Conservation (phyloP, 2,888 invertebrate genomes). For the Amblyjoppa fuscipennis region DNA sequence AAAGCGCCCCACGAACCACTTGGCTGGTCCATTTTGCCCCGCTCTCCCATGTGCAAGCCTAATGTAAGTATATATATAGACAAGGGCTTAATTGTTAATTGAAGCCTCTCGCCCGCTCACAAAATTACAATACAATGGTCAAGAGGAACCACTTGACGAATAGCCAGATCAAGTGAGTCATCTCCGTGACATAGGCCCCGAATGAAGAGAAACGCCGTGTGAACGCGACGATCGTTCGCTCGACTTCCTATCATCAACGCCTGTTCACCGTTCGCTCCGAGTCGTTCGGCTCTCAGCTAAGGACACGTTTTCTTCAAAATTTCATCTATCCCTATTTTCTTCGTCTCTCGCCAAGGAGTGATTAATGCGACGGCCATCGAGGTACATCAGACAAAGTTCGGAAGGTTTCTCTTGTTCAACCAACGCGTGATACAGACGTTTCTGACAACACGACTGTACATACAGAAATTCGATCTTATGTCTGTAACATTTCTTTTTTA, state of each 20-base stretch:
- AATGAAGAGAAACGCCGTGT: slow-evolving; percentile 62
- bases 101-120: slow-evolving; percentile 75
- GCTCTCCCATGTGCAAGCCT: background rate
- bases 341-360: slow-evolving; percentile 2
- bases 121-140: slow-evolving; percentile 80
- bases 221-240: slow-evolving; percentile 47
- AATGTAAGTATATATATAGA: slow-evolving; percentile 13
- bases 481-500: background rate
- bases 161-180: slow-evolving; percentile 78
- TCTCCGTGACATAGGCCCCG: slow-evolving; percentile 51
- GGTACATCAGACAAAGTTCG: slow-evolving; percentile 26
- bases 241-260: slow-evolving; percentile 9
- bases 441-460: background rate
- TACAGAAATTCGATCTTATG: slow-evolving; percentile 10
- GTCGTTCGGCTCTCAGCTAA: background rate
- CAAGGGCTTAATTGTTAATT: slow-evolving; percentile 75
- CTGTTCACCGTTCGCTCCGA: slow-evolving; percentile 7
- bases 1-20: background rate
- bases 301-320: background rate
- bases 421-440: background rate
- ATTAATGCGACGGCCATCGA: slow-evolving; percentile 42
- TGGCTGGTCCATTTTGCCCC: slow-evolving; percentile 12
- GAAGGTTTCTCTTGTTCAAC: background rate
- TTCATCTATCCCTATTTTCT: background rate
- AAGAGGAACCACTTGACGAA: slow-evolving; percentile 78